A percentile compares a stretch with the other conserved stretches of the same genome.
Conservation (phyloP, 2,797 vertebrate species). For the Helostoma temminkii region DNA sequence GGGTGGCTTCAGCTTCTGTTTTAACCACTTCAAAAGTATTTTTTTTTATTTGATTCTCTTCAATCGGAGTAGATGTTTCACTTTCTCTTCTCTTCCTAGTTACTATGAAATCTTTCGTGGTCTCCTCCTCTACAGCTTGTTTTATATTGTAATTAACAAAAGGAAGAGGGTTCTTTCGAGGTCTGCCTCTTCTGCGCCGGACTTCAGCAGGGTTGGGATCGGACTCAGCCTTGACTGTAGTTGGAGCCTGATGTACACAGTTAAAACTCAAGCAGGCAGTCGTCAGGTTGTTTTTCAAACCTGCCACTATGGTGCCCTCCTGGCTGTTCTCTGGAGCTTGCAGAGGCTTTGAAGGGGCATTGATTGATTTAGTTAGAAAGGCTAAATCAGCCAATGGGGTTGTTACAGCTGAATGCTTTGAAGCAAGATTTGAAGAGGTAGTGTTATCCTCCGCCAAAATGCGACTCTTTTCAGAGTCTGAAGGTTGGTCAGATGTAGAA, state of each 20-base stretch:
- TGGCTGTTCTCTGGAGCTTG: not conserved
- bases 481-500: not conserved
- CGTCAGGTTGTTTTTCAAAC: not conserved
- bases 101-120: not conserved
- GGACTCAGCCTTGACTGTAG: accelerated
- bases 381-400: not conserved
- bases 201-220: accelerated
- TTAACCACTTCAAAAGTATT: accelerated
- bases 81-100: no score
- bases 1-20: not conserved
- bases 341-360: not conserved
- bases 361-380: constrained; percentile 35
- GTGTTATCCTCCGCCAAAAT: constrained; percentile 75
- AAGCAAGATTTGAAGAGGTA: not conserved
- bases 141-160: not conserved
- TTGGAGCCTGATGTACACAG: not conserved
- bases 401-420: not conserved
- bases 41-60: not conserved
- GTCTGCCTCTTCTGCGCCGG: constrained; percentile 33
- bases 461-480: not conserved
- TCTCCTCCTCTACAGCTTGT: not conserved
- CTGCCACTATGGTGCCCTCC: not conserved
- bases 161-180: constrained; percentile 21
- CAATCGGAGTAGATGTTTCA: not conserved
- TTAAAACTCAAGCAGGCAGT: constrained; percentile 33